A percentile compares a stretch with the other conserved stretches of the same genome.
phyloP scores from a whole-genome alignment of 2,888 invertebrate species.

The Melinopterus prodromus region DNA sequence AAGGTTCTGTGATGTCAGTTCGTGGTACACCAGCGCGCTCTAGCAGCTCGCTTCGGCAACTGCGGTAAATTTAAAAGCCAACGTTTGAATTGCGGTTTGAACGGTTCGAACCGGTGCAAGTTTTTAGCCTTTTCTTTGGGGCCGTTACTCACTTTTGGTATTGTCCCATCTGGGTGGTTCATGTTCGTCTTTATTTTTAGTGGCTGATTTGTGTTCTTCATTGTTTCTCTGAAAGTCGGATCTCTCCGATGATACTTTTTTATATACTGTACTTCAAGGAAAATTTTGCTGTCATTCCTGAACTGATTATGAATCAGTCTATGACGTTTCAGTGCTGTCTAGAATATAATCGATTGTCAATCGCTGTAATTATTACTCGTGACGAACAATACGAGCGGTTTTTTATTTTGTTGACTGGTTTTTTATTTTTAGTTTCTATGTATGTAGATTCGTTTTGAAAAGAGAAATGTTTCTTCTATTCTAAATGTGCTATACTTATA shows the following conservation, averaged over 20 bases:
- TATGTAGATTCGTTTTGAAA: too few species aligned
- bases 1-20: slow-evolving; percentile 37
- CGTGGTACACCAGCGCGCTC: slow-evolving; percentile 32
- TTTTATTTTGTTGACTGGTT: not conserved
- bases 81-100: slow-evolving; percentile 31
- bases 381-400: not conserved
- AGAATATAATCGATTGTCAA: not conserved
- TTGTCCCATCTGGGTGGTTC: slow-evolving; percentile 35
- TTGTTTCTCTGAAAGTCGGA: slow-evolving; percentile 8
- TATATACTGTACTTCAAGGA: slow-evolving; percentile 7
- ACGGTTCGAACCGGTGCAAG: not conserved
- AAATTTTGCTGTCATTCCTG: slow-evolving; percentile 33
- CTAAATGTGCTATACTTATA: too few species aligned
- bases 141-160: slow-evolving; percentile 31
- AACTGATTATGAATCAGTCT: slow-evolving; percentile 14
- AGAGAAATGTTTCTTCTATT: too few species aligned
- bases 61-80: slow-evolving; percentile 27
- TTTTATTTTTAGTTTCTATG: too few species aligned
- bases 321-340: slow-evolving; percentile 15
- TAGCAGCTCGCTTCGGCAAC: slow-evolving; percentile 26
- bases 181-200: slow-evolving; percentile 35
- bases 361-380: not conserved
- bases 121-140: not conserved
- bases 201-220: slow-evolving; percentile 32
- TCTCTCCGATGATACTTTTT: slow-evolving; percentile 6